Evolutionary conservation across 2,113 vertebrate genomes (phyloP).

Genomic region (Nycticorax nycticorax): DNA sequence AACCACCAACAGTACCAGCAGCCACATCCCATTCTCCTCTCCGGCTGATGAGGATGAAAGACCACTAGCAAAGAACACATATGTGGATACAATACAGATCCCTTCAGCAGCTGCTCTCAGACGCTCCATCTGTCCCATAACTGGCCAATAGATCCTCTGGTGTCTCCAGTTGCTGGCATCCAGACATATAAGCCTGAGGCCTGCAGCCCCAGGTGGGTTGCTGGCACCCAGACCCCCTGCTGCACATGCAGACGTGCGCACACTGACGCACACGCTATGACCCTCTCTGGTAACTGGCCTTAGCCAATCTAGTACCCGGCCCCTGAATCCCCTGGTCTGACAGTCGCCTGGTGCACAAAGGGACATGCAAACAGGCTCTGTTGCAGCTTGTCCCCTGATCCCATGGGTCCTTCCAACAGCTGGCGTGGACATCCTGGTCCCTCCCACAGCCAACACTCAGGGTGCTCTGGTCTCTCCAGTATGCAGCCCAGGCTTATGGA

Average conservation of each 20-base stretch:
- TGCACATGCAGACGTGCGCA: neutral
- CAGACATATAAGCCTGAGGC: neutral
- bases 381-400: neutral
- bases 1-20: neutral
- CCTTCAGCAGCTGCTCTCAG: neutral
- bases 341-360: neutral
- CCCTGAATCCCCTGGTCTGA: neutral
- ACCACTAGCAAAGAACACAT: neutral
- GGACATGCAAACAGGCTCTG: neutral
- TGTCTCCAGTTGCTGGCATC: neutral
- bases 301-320: no score
- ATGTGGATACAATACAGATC: neutral
- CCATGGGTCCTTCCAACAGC: neutral
- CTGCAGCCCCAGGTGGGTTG: fast-evolving
- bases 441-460: neutral
- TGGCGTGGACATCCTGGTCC: neutral
- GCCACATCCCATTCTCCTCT: neutral
- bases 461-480: neutral
- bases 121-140: neutral
- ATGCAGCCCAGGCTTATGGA: neutral
- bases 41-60: neutral
- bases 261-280: fast-evolving
- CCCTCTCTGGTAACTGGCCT: no score
- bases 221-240: neutral
- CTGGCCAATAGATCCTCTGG: neutral